Base-by-base conservation (phyloP, 2,888 invertebrate genomes). In the Ornithoptera priamus region DNA sequence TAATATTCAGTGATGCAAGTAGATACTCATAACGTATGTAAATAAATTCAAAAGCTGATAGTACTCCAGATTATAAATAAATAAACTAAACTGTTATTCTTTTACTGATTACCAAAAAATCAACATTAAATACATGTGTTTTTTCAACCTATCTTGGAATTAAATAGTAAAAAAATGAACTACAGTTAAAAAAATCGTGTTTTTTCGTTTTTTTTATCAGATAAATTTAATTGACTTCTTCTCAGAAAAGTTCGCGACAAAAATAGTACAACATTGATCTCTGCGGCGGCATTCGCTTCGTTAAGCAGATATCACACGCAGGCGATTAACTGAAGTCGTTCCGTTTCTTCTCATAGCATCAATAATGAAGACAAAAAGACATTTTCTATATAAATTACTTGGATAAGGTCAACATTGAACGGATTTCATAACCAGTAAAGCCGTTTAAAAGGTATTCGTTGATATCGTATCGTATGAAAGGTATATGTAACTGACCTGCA, bases 251-350 rank as follows among this genome's bases (percentile, higher is more conserved):
- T 58, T n/a, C 57, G 58, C 46, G 46, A 58, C 12, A 53, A 68
- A 68, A 65, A 62, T 57, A 62, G 50, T 61, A 57, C 58, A 53
- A 63, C 36, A 58, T 61, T 42, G 57, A 59, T 22, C 12, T 30
- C 56, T 53, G 39, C 69, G 22, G 62, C 57, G 36, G 64, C 53
- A 36, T 20, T 60, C 15, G 58, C 68, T 46, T 68, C 68, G 69
- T 62, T 70, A 70, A 66, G 62, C 18, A 50, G 65, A 69, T 62
- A 62, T 70, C 66, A 66, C 64, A 58, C 30, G 46, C 36, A 39
- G 15, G 42, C 30, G 58, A 69, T 65, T 65, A 65, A 62, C 57
- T 61, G 61, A 36, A 61, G 46, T 30, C 58, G 22, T 30, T 36
- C 50, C 53, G 10, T 50, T 64, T 68, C 58, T 65, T 69, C 10